Base-by-base conservation (phyloP, 2,888 invertebrate genomes). In the Elaeidobius kamerunicus region DNA sequence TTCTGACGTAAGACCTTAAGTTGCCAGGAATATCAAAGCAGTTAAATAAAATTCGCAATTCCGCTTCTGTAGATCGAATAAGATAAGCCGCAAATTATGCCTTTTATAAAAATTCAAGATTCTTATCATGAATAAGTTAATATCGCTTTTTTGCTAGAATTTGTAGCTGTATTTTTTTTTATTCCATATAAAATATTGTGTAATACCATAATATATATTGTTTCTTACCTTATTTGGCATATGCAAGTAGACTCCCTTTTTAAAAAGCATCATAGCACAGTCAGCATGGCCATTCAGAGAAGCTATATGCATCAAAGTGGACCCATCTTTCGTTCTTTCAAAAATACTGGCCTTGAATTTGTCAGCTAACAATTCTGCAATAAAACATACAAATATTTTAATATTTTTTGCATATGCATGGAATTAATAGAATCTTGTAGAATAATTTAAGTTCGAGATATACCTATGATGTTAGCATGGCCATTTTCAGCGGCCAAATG, bases 301-400 rank as follows among this genome's bases (percentile, higher is more conserved):
- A 0, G 99, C 98, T 57, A 99, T 95, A 72, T 99, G 99, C 91
- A 99, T 95, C 57, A 99, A 77, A 0, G 99, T 99, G 67, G 93
- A 95, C 48, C 99, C 99, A 72, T 99, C 98, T 73, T 95, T 96
- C 2, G 97, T 97, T 58, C 98, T 79, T 73, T 96, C 94, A 69
- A 92, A 88, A 65, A 97, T 92, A 60, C 96, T 95, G 2, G 97
- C 96, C 72, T 93, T 93, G 76, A 96, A 98, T 75, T 98, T 98
- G 72, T 99, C 98, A 1, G 95, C 93, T 44, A 99, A 76, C 3
- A 96, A 81, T 72, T 99, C 98, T 56, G 12, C 5, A 44, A 38
- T 11, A 23, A 41, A 20, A 27, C 15, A 41, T 23, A 23, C 14
- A 11, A 30, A 42, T 11, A 38, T 30, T 30, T 16, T 14, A 16